Conservation (phyloP, 2,888 invertebrate species). For the Pantelozetes paolii region DNA sequence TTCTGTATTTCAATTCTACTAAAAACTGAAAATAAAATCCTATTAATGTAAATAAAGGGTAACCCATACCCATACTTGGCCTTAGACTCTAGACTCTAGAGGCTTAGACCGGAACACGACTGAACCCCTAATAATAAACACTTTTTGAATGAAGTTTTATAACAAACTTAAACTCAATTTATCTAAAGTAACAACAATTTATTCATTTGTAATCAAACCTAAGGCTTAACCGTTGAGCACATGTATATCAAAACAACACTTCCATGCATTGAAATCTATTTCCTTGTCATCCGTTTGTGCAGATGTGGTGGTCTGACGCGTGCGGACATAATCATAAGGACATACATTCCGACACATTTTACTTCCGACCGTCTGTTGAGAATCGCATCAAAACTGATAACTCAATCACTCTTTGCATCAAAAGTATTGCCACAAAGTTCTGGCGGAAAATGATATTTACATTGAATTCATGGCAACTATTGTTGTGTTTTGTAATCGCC, state of each 20-base stretch:
- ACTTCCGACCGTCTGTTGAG: not conserved
- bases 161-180: too few relatives aligned
- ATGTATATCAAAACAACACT: not conserved
- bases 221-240: too few relatives aligned
- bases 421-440: conserved; percentile 14
- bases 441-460: conserved; percentile 20
- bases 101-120: too few relatives aligned
- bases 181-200: too few relatives aligned
- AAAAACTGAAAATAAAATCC: too few relatives aligned
- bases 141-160: too few relatives aligned
- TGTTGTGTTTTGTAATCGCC: not conserved
- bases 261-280: not conserved
- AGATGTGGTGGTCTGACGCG: conserved; percentile 10
- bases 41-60: too few relatives aligned
- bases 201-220: too few relatives aligned
- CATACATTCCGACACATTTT: not conserved
- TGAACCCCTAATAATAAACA: too few relatives aligned
- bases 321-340: conserved; percentile 14
- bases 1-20: too few relatives aligned
- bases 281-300: conserved; percentile 1
- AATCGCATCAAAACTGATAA: conserved; percentile 15
- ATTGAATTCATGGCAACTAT: not conserved
- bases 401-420: not conserved
- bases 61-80: too few relatives aligned
- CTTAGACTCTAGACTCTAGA: too few relatives aligned